phyloP scores from a whole-genome alignment of 2,888 invertebrate genomes.

The Eupelmus urozonus region DNA sequence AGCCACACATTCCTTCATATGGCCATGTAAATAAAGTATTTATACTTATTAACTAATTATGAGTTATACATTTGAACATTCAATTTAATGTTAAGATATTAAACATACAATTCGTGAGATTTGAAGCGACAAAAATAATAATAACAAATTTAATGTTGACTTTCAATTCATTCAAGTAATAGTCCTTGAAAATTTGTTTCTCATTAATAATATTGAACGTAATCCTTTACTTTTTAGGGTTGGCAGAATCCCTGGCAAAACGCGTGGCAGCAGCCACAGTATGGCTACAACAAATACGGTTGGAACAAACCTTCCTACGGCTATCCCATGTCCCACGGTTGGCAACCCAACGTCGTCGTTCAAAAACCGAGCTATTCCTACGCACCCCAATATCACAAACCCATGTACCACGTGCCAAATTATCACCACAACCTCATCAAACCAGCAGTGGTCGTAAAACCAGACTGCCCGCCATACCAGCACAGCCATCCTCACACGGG shows the following conservation, averaged over 20 bases:
- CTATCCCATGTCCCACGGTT: conserved; percentile 5
- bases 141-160: no score
- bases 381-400: conserved; percentile 68
- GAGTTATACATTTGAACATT: background rate
- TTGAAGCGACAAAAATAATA: no score
- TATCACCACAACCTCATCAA: conserved; percentile 62
- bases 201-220: no score
- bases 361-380: conserved; percentile 69
- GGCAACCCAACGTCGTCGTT: conserved; percentile 61
- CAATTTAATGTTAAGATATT: no score
- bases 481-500: conserved; percentile 32
- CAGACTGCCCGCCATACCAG: conserved; percentile 56
- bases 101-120: no score
- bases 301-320: conserved; percentile 28
- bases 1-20: conserved; percentile 31
- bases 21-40: background rate
- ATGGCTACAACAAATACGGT: conserved; percentile 1
- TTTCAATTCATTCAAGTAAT: no score
- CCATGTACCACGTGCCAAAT: conserved; percentile 64
- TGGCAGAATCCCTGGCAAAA: conserved; percentile 54
- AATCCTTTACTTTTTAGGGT: conserved; percentile 14
- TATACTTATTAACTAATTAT: background rate
- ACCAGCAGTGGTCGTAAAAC: conserved; percentile 60
- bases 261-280: background rate
- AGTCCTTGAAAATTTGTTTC: no score